Base-by-base conservation (phyloP, 2,113 vertebrate species). In the Nycticryphes semicollaris region DNA sequence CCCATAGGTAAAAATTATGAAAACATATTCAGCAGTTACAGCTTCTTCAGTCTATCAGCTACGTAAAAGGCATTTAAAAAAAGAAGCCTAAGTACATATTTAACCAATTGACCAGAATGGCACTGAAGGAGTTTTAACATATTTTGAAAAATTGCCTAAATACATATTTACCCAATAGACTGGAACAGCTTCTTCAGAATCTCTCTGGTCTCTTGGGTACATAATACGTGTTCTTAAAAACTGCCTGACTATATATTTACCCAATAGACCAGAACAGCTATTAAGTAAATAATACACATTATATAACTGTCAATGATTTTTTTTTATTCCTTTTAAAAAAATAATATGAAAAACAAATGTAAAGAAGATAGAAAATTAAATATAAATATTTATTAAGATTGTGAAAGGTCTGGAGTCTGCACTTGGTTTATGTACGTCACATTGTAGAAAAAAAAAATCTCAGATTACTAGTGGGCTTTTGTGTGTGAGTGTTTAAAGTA, bases 101-200 rank as follows among this genome's bases (percentile, higher is more conserved):
- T 97, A 97, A 97, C 96, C 96, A 97, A 97, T 97, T 97, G 97
- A 96, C 97, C 96, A 97, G 96, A 97, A 97, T 97, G 97, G 94
- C 95, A 97, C 94, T 95, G 94, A 96, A 97, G 90, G 96, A 97
- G 88, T 96, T 97, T 93, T 93, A 97, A 96, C 94, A 79, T 97
- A 95, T 95, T 97, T 97, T 97, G 97, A 97, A 97, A 95, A 97
- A 97, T 95, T 97, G 97, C 97, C 97, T 97, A 95, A 96, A 93
- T 97, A 95, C 97, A 97, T 97, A 97, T 97, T 97, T 97, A 97
- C 93, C 95, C 96, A 97, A 97, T 97, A 97, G 96, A 96, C 96
- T 97, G 97, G 95, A 97, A 97, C 96, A 95, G 88, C 94, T 97
- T 93, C 97, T 95, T 97, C 96, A 84, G 96, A 96, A 87, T 63